Base-by-base conservation (phyloP, 1,140 invertebrate species). In the Drosophila pallidifrons region DNA sequence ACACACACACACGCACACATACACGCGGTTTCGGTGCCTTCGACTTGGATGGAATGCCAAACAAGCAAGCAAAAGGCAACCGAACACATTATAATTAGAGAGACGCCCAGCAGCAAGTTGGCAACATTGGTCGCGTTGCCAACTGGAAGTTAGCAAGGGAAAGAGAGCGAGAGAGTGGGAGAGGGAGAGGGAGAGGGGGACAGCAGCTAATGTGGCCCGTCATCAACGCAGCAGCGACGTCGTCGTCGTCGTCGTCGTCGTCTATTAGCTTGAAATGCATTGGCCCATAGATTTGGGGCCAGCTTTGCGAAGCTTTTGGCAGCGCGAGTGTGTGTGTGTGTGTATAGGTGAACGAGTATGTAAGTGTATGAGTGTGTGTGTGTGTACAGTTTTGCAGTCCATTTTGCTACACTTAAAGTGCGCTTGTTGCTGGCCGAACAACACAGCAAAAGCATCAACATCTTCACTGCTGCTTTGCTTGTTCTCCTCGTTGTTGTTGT, bases 391-490 rank as follows among this genome's bases (percentile, higher is more conserved):
- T 85, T 85, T 85, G 82, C 82, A 85, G 82, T 86, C 75, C 75
- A 85, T 81, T 85, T 81, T 85, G 82, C 82, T 86, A 86, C 82
- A 85, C 82, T 85, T 85, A 78, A 81, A 86, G 82, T 85, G 82
- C 82, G 82, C 75, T 83, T 83, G 80, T 78, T 82, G 79, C 79
- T 80, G 75, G 13, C 52, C 58, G 20, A 70, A 54, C 35, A 32
- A 32, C 6, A 32, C 6, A 32, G 30, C 30, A 32, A 49, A 55
- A 47, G 54, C 66, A 70, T 47, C 67, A 70, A 51, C 47, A 55
- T 57, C 57, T 38, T 51, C 30, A 16, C 43, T 59, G n/a, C 30
- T 43, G 38, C 30, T 13, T 15, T 25, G 49, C 30, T 38, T 51
- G 32, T n/a, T 67, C 15, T 35, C 68, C 43, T 52, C 67, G 54